Evolutionary conservation across 2,797 vertebrate genomes (phyloP).

Genomic region (Typhlichthys subterraneus): DNA sequence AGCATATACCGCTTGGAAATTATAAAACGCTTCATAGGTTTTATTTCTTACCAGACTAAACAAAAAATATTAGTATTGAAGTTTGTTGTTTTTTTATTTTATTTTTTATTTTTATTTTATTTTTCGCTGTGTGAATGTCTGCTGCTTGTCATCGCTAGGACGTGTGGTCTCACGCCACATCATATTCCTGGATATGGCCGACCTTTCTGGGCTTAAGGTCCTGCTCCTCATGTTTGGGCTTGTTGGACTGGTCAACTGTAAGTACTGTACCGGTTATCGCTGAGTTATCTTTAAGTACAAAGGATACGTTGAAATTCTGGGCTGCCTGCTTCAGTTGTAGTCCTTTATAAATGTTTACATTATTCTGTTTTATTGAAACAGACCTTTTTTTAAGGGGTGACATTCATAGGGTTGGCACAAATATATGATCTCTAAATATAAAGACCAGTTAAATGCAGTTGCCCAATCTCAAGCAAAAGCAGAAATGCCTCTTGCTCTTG

Average conservation of each 20-base stretch:
- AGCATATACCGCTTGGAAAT: slow-evolving; percentile 65
- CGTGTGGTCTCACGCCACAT: slow-evolving; percentile 79
- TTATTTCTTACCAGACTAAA: slow-evolving; percentile 19
- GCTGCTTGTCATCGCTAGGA: slow-evolving; percentile 74
- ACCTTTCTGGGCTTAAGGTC: slow-evolving; percentile 77
- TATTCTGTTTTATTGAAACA: too few relatives aligned
- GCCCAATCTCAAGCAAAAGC: too few relatives aligned
- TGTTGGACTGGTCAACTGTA: slow-evolving; percentile 66
- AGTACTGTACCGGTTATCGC: slow-evolving; percentile 49
- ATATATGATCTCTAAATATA: too few relatives aligned
- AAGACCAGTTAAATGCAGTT: too few relatives aligned
- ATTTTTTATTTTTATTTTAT: background rate
- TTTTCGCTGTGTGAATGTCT: slow-evolving; percentile 36
- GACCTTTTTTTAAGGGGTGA: too few relatives aligned
- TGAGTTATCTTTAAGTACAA: background rate
- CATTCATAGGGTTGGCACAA: too few relatives aligned
- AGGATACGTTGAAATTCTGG: background rate
- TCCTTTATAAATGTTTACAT: too few relatives aligned
- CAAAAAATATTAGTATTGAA: slow-evolving; percentile 9
- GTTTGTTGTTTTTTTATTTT: background rate
- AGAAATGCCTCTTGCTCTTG: too few relatives aligned
- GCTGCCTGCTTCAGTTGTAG: too few relatives aligned
- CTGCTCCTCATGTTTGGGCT: slow-evolving; percentile 76
- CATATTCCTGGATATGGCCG: slow-evolving; percentile 83
- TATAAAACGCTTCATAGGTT: slow-evolving; percentile 1